Evolutionary conservation across 2,888 invertebrate genomes (phyloP).

Genomic region (Tenthredo notha): DNA sequence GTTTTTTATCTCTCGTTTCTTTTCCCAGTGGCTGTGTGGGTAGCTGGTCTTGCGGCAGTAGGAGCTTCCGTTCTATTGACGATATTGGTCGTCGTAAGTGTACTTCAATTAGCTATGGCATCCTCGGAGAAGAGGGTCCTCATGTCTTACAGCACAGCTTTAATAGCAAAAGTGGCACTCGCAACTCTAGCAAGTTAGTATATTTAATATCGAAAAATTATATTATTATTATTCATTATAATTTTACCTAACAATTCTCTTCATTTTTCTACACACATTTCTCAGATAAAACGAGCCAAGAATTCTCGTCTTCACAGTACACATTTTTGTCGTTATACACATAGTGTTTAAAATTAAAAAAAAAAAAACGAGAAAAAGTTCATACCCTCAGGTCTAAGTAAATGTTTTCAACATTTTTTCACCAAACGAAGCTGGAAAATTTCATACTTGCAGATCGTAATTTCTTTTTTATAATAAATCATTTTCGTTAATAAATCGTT

Average conservation of each 20-base stretch:
- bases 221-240: neutral
- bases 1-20: conserved; percentile 53
- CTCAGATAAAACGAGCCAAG: neutral
- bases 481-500: too few species aligned
- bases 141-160: conserved; percentile 87
- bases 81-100: conserved; percentile 88
- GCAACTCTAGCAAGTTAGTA: conserved; percentile 89
- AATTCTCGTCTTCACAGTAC: neutral
- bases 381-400: neutral
- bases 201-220: conserved; percentile 61
- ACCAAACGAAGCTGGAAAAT: too few species aligned
- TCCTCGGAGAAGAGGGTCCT: conserved; percentile 90
- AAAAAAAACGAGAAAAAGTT: neutral
- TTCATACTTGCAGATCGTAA: too few species aligned
- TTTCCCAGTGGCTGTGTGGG: conserved; percentile 88
- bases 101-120: conserved; percentile 93
- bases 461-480: too few species aligned
- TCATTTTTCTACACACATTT: neutral
- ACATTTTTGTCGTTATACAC: neutral
- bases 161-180: conserved; percentile 89
- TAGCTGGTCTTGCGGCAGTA: conserved; percentile 90
- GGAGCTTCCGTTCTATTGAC: conserved; percentile 87
- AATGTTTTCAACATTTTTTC: too few species aligned
- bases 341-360: neutral
- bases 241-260: neutral